Conservation (phyloP, 53 echinoderm and acorn worm genomes). For the Temnopleurus reevesii region DNA sequence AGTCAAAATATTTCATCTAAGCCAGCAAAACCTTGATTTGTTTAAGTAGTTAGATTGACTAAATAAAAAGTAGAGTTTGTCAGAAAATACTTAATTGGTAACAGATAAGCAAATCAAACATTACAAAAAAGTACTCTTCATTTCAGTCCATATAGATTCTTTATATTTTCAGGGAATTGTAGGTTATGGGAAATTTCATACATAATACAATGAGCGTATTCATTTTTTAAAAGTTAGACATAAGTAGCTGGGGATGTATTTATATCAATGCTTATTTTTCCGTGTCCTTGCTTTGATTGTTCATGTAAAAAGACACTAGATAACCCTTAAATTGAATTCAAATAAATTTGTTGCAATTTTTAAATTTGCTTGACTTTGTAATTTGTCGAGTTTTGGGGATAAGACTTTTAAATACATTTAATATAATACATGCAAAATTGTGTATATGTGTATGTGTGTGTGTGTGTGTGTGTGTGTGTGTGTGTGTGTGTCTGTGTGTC, state of each 20-base stretch:
- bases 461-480: neutral
- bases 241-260: neutral
- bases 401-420: neutral
- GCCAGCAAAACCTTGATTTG: constrained; percentile 34
- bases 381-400: neutral
- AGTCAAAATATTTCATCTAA: constrained; percentile 7
- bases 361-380: neutral
- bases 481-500: neutral
- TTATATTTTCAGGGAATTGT: neutral
- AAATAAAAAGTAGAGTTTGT: neutral
- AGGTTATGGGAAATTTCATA: neutral
- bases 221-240: neutral
- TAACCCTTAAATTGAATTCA: neutral
- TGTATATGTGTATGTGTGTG: neutral
- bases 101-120: neutral
- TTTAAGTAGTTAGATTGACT: neutral
- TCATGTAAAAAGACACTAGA: neutral
- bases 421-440: neutral
- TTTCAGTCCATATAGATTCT: neutral
- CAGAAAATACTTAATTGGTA: neutral
- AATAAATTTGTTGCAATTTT: constrained; percentile 35
- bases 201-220: neutral
- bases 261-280: neutral
- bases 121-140: neutral
- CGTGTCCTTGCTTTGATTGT: neutral